Evolutionary conservation across 2,113 vertebrate species (phyloP).

Genomic region (Tachycineta bicolor): DNA sequence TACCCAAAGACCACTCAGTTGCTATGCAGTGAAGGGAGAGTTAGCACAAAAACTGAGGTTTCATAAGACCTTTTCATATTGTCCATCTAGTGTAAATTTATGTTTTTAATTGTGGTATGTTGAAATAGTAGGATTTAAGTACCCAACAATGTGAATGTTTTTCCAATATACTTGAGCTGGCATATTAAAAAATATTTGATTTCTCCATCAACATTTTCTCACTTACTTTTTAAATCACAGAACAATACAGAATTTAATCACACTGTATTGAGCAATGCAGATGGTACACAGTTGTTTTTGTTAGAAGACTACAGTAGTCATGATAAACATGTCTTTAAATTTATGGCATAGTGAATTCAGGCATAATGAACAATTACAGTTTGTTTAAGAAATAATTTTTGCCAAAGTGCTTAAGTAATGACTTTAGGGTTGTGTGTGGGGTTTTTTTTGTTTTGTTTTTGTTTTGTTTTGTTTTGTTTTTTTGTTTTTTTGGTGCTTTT

Average conservation of each 20-base stretch:
- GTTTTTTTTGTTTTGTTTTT: too few species aligned
- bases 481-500: too few species aligned
- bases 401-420: not conserved
- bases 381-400: conserved; percentile 35
- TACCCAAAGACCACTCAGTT: not conserved
- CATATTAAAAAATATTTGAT: not conserved
- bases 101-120: not conserved
- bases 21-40: not conserved
- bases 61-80: not conserved
- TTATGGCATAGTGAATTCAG: not conserved
- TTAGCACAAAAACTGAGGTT: not conserved
- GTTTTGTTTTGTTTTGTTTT: too few species aligned
- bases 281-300: not conserved
- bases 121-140: not conserved
- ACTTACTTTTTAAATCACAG: not conserved
- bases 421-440: too few species aligned
- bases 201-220: not conserved
- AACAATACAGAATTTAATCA: not conserved
- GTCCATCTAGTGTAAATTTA: not conserved
- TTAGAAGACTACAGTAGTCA: not conserved
- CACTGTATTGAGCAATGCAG: not conserved
- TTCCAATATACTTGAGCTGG: not conserved
- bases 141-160: not conserved
- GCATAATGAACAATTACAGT: not conserved
- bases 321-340: conserved; percentile 2